phyloP scores from a whole-genome alignment of 2,113 vertebrate species.

The Trematomus loennbergii region DNA sequence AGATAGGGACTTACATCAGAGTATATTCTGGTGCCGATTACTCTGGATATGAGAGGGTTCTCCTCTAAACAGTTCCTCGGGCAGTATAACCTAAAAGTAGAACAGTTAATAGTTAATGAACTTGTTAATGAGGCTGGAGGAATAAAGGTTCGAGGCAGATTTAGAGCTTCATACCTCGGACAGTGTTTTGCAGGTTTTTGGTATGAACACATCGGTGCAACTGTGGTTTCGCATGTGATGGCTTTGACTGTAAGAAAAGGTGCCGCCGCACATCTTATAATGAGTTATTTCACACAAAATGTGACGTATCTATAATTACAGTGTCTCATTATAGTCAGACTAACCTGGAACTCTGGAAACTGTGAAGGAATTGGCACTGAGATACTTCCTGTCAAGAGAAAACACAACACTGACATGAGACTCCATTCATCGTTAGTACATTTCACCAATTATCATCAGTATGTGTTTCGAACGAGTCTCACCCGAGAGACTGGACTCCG shows the following conservation, averaged over 20 bases:
- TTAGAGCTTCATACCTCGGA: constrained; percentile 88
- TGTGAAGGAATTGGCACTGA: constrained; percentile 95
- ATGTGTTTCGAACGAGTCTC: constrained; percentile 55
- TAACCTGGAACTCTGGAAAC: constrained; percentile 95
- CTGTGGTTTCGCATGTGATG: constrained; percentile 94
- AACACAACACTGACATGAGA: constrained; percentile 23
- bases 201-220: constrained; percentile 92
- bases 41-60: constrained; percentile 89
- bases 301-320: background rate
- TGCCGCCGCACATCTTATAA: constrained; percentile 2
- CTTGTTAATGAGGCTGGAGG: background rate
- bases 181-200: constrained; percentile 91
- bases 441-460: background rate
- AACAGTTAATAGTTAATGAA: constrained; percentile 17
- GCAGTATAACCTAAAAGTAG: constrained; percentile 90
- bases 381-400: constrained; percentile 91
- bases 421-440: background rate
- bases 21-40: constrained; percentile 92
- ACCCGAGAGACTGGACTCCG: constrained; percentile 94
- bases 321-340: constrained; percentile 51
- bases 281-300: background rate
- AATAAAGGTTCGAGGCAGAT: background rate
- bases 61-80: constrained; percentile 92
- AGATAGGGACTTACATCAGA: constrained; percentile 90
- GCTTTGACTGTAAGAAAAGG: constrained; percentile 88